Base-by-base conservation (phyloP, 2,113 vertebrate genomes). In the Erinaceus europaeus region DNA sequence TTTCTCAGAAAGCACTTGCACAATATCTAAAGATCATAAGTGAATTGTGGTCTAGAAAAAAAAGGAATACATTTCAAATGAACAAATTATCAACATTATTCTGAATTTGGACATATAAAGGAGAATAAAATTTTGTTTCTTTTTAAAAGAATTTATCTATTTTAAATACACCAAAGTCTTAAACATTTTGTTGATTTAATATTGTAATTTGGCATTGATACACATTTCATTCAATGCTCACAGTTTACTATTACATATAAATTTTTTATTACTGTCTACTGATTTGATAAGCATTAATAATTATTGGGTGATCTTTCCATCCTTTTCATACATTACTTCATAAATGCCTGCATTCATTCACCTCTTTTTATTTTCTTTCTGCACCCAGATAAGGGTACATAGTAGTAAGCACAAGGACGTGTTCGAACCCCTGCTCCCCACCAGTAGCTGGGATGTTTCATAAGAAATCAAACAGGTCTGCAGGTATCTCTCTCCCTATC, bases 31-130 rank as follows among this genome's bases (percentile, higher is more conserved):
- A 88, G 29, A 48, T 80, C 17, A 64, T n/a, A 80, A 82, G 3
- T 67, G 42, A 88, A 71, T 69, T 93, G 72, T 93, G 72, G 67
- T 52, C 44, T 83, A 80, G 65, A 29, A 85, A 71, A 90, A 81
- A 91, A 88, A 50, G 4, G 29, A 4, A 50, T 79, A 27, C 9
- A 83, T 32, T 76, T 86, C 86, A 84, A 86, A 84, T 86, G 25
- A 5, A 71, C 57, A 88, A 48, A 62, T 52, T 21, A 32, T 34
- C 59, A 82, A 36, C 15, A 21, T 46, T 38, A 67, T 68, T 71
- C 40, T 87, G 15, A 65, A 48, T 85, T 78, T 29, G 61, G 57
- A 25, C 53, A 50, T 74, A 75, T 34, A 67, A 61, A n/a, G 44
- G 4, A 5, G 83, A 90, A 42, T 9, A 76, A 71, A 91, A 62